These are phyloP conservation scores for Taphrorychus bicolor DNA, from an alignment of 2,888 invertebrate genomes.

Conservation along the genomic window DNA sequence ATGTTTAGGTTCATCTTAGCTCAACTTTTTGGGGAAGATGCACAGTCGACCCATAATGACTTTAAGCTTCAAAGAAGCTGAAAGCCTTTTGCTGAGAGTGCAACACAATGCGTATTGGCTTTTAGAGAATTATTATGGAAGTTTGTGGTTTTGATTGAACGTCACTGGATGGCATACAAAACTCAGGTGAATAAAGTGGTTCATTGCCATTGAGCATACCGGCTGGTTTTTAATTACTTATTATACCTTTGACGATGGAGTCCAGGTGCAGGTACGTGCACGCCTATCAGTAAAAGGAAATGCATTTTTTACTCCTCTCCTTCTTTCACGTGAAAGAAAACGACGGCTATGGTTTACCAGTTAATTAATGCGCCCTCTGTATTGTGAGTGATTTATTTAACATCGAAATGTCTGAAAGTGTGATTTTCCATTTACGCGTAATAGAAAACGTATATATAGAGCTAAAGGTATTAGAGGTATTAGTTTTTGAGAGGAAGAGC, in stretches of 20 bases:
- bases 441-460: conserved; percentile 21
- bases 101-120: too few species aligned
- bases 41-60: too few species aligned
- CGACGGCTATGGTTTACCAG: too few species aligned
- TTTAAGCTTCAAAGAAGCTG: too few species aligned
- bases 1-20: too few species aligned
- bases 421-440: neutral
- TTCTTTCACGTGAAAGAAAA: conserved; percentile 4
- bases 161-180: too few species aligned
- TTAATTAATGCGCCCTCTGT: too few species aligned
- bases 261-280: conserved; percentile 30
- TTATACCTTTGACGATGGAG: conserved; percentile 23
- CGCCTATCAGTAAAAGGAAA: conserved; percentile 20
- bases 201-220: conserved; percentile 8
- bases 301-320: conserved; percentile 14
- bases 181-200: neutral
- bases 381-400: too few species aligned
- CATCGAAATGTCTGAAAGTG: neutral
- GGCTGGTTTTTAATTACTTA: conserved; percentile 33
- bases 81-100: too few species aligned
- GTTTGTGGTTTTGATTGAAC: too few species aligned
- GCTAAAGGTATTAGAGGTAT: conserved; percentile 33
- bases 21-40: too few species aligned
- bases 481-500: conserved; percentile 29
- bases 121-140: too few species aligned